Percentiles rank a stretch among this genome's conserved stretches.
These are phyloP conservation scores for Meandrusa payeni DNA, from an alignment of 2,888 invertebrate species.

Conservation along the genomic window DNA sequence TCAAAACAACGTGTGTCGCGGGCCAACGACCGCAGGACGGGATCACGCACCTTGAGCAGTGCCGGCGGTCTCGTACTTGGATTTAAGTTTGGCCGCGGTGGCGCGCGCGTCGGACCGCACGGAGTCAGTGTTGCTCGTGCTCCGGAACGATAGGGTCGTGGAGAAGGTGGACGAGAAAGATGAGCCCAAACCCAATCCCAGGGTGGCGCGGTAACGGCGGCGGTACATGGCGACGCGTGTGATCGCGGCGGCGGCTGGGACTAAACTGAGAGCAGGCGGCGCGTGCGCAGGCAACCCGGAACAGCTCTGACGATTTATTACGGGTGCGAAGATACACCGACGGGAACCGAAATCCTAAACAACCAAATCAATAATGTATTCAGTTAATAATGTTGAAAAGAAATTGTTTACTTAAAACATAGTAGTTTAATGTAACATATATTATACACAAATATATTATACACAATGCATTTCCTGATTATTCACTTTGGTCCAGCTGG, in stretches of 20 bases:
- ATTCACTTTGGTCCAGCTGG: no score
- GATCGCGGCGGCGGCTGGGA: slow-evolving; percentile 46
- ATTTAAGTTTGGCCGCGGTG: slow-evolving; percentile 73
- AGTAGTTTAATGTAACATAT: no score
- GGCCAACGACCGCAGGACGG: slow-evolving; percentile 23
- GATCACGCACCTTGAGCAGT: slow-evolving; percentile 70
- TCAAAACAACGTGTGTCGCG: not conserved
- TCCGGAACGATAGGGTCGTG: slow-evolving; percentile 49
- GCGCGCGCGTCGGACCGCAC: slow-evolving; percentile 71
- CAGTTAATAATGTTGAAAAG: no score
- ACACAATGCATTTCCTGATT: no score
- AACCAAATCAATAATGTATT: no score
- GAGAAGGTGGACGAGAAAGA: slow-evolving; percentile 70
- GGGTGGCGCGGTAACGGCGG: slow-evolving; percentile 72
- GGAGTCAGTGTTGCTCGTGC: slow-evolving; percentile 43
- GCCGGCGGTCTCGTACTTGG: slow-evolving; percentile 73
- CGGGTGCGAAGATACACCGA: slow-evolving; percentile 51
- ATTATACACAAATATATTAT: no score
- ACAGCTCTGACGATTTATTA: slow-evolving; percentile 68
- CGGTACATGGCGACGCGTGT: slow-evolving; percentile 60
- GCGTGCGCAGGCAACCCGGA: slow-evolving; percentile 68
- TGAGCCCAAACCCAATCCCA: slow-evolving; percentile 68
- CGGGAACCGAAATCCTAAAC: slow-evolving; percentile 20
- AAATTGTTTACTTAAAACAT: no score
- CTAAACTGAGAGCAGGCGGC: slow-evolving; percentile 54